Evolutionary conservation across 1,140 invertebrate genomes (phyloP), one percentile per base, ranked within the genome.

Genomic region (Leptonema lineaticorne): DNA sequence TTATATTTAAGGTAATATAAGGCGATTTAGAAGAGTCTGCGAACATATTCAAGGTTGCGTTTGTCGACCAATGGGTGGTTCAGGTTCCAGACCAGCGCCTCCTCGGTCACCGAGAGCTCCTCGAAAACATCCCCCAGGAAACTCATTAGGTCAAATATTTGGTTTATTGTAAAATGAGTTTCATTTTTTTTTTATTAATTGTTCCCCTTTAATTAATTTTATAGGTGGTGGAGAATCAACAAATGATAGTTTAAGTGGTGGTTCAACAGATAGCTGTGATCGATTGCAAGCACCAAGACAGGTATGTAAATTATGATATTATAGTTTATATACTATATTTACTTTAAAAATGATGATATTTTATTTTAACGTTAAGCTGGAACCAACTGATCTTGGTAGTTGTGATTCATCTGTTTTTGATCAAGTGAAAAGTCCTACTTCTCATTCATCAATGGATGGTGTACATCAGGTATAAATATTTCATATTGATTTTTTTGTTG

Each of bases 11-110:
- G 95, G 95, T 59, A 97, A 97, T 76, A 95, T 97, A 69, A 87
- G 96, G 70, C 86, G 96, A 71, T 98, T 98, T 80, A 87, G 95
- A 68, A 86, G 96, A 74, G 94, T 98, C 60, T 98, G 95, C 82
- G 96, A 98, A 79, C 94, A 97, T 78, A 94, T 98, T 68, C 95
- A 98, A 78, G 88, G 90, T 3, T 92, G 95, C 75, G 91, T 96
- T 45, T 93, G 92, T 70, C 82, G 81, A 37, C 77, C 84, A 16
- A 78, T 82, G 2, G 80, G 85, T 18, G 84, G 85, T 2, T 83
- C 82, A 46, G 84, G 90, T 63, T 83, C 88, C 6, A 87, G 88
- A 4, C 86, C 87, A 4, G 87, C 89, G 9, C 92, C 90, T 73
- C 92, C 91, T 2, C 76, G 89, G 58, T 88, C 90, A 5, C 82